phyloP scores from a whole-genome alignment of 2,113 vertebrate species.

The Meles meles region DNA sequence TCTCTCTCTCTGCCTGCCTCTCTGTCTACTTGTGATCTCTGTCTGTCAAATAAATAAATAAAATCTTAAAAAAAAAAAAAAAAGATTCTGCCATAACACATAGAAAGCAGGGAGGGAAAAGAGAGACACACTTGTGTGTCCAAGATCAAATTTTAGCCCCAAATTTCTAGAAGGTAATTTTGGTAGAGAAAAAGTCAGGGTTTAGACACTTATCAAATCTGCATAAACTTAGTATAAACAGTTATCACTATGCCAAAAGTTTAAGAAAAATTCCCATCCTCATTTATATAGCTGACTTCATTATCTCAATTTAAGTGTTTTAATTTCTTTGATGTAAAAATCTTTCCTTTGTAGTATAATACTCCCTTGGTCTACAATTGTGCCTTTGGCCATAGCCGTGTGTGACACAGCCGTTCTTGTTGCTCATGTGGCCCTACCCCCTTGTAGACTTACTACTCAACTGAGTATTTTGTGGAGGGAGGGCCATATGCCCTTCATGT shows the following conservation, averaged over 20 bases:
- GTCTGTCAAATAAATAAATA: too few species aligned
- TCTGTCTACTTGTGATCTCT: too few species aligned
- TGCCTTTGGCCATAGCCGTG: background rate
- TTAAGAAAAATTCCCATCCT: background rate
- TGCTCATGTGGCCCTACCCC: background rate
- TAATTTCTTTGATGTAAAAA: slow-evolving; percentile 11
- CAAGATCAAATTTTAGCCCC: background rate
- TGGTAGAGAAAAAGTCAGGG: background rate
- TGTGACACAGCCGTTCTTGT: background rate
- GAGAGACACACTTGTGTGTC: background rate
- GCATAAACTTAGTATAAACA: background rate
- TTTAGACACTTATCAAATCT: background rate
- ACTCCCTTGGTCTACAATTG: background rate
- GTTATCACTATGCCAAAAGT: background rate
- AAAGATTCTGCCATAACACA: background rate
- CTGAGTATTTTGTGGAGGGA: background rate
- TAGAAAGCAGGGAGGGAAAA: background rate
- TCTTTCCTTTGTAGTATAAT: background rate
- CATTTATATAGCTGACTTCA: background rate
- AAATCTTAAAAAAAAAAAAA: too few species aligned
- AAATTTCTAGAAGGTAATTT: background rate
- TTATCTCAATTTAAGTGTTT: slow-evolving; percentile 8
- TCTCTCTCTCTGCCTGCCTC: too few species aligned
- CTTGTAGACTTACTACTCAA: background rate
- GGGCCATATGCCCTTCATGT: background rate